Percentiles rank a stretch among this genome's conserved stretches.
Evolutionary conservation across 2,888 invertebrate genomes (phyloP).

Genomic region (Camponotus fellah): DNA sequence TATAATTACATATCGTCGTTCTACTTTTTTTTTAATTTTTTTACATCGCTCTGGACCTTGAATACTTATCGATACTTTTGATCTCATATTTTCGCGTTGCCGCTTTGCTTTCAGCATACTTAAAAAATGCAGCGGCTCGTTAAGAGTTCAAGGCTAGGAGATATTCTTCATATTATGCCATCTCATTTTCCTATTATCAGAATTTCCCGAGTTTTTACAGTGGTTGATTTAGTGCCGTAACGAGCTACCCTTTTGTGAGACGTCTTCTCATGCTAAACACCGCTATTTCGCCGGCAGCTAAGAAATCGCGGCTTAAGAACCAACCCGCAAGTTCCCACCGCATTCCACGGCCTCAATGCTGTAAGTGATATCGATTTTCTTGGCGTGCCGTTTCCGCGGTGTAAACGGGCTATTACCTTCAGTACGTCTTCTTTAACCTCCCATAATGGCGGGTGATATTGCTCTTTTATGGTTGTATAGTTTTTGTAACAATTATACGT

Average conservation of each 20-base stretch:
- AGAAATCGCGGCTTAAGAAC: slow-evolving; percentile 68
- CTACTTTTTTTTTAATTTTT: not conserved
- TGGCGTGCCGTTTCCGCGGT: slow-evolving; percentile 49
- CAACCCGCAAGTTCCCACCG: slow-evolving; percentile 65
- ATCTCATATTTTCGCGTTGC: slow-evolving; percentile 11
- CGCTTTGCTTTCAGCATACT: slow-evolving; percentile 1
- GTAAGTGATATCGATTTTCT: slow-evolving; percentile 71
- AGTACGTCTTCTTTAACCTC: slow-evolving; percentile 36
- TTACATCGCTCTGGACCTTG: not conserved
- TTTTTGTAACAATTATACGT: slow-evolving; percentile 12
- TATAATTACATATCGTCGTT: not conserved
- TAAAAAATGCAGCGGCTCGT: slow-evolving; percentile 30
- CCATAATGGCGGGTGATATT: not conserved
- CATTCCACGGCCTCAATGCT: slow-evolving; percentile 49
- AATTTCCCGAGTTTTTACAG: slow-evolving; percentile 33
- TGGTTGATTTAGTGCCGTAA: slow-evolving; percentile 46
- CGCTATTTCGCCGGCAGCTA: slow-evolving; percentile 54
- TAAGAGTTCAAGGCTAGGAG: slow-evolving; percentile 24
- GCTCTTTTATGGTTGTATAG: not conserved
- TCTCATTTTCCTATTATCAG: slow-evolving; percentile 38
- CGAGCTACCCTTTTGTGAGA: slow-evolving; percentile 33
- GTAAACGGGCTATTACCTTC: slow-evolving; percentile 69
- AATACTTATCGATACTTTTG: not conserved
- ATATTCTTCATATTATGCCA: slow-evolving; percentile 26
- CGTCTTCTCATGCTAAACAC: slow-evolving; percentile 43